Conservation (phyloP, 2,797 vertebrate species). For the Poecilia wingei region DNA sequence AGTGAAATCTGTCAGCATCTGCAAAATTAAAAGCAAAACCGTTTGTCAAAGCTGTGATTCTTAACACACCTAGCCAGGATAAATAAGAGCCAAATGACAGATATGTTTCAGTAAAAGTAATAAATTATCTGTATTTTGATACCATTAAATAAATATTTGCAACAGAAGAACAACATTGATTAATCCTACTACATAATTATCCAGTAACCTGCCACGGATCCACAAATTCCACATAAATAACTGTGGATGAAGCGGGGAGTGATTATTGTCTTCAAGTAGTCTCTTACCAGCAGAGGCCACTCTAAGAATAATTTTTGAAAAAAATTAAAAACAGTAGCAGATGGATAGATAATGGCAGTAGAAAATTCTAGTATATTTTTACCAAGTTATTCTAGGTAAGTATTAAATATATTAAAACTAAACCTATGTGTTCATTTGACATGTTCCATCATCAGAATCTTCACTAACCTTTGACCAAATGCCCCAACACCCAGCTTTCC, state of each 20-base stretch:
- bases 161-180: no score
- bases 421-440: background rate
- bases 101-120: conserved; percentile 18
- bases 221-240: conserved; percentile 23
- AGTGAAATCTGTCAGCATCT: background rate
- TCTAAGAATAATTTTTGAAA: conserved; percentile 19
- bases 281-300: background rate
- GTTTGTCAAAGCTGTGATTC: conserved; percentile 1
- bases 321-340: conserved; percentile 29
- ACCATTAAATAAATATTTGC: background rate
- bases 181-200: background rate
- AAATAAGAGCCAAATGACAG: conserved; percentile 11
- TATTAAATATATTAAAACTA: background rate
- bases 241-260: conserved; percentile 5
- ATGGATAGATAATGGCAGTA: background rate
- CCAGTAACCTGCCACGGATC: conserved; percentile 7
- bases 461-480: background rate
- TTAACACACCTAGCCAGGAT: background rate
- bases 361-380: background rate
- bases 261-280: background rate
- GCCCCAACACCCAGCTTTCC: background rate
- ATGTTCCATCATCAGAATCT: background rate
- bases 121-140: background rate
- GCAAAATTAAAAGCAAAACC: background rate
- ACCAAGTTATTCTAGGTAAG: background rate